These are phyloP conservation scores for Anastrepha ludens DNA, from an alignment of 1,140 invertebrate species.

Conservation along the genomic window DNA sequence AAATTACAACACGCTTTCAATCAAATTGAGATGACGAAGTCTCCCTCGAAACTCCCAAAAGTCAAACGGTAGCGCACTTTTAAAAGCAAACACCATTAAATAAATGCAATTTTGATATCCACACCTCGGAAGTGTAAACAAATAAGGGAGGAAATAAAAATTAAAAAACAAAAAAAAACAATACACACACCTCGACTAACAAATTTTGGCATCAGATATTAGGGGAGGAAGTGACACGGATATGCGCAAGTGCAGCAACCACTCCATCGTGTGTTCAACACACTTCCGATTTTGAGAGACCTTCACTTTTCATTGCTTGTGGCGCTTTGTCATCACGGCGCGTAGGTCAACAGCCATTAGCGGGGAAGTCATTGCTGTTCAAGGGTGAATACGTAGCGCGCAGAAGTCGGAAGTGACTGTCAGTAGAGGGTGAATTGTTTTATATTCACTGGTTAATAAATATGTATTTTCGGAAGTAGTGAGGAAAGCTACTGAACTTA, in stretches of 20 bases:
- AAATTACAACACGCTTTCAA: not conserved
- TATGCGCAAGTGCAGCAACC: not conserved
- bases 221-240: not conserved
- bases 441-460: not conserved
- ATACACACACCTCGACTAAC: not conserved
- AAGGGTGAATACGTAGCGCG: not conserved
- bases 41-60: not conserved
- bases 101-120: not conserved
- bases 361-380: not conserved
- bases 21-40: not conserved
- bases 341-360: constrained; percentile 7
- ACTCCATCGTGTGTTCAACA: constrained; percentile 5
- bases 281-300: not conserved
- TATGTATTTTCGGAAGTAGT: not conserved
- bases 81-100: not conserved
- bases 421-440: not conserved
- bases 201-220: not conserved
- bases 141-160: constrained; percentile 23
- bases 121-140: constrained; percentile 32
- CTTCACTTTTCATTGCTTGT: not conserved
- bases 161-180: not conserved
- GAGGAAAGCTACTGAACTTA: not conserved
- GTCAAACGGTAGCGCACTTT: not conserved
- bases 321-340: not conserved
- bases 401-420: constrained; percentile 12